These are phyloP conservation scores for Trissolcus brochymenae DNA, from an alignment of 2,888 invertebrate species.

Conservation along the genomic window DNA sequence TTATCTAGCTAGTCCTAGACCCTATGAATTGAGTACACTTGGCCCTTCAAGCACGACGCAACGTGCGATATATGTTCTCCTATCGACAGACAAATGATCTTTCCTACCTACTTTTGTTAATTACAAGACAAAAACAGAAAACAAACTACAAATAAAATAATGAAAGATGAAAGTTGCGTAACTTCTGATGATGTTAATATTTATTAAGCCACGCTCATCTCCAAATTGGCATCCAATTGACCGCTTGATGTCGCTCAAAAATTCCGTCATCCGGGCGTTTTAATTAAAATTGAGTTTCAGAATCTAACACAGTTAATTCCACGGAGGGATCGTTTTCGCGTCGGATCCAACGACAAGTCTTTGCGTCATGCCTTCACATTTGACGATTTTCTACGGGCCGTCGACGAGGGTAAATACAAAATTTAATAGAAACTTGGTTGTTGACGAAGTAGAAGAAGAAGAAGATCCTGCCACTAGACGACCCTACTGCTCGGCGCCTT, in stretches of 20 bases:
- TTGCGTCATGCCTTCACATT: slow-evolving; percentile 54
- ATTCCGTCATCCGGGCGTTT: slow-evolving; percentile 29
- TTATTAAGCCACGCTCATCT: too few relatives aligned
- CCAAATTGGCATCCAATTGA: not conserved
- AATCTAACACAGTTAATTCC: slow-evolving; percentile 45
- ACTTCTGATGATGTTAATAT: too few relatives aligned
- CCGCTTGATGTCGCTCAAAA: slow-evolving; percentile 12
- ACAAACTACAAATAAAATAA: too few relatives aligned
- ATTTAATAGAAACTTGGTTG: slow-evolving; percentile 67
- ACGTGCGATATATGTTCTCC: slow-evolving; percentile 70
- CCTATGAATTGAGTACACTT: slow-evolving; percentile 75
- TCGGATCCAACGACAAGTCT: slow-evolving; percentile 43
- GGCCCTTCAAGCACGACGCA: slow-evolving; percentile 61
- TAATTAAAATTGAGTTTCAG: slow-evolving; percentile 54
- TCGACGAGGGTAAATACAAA: slow-evolving; percentile 64
- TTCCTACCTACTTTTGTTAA: slow-evolving; percentile 24
- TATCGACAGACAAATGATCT: slow-evolving; percentile 71
- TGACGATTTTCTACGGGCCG: slow-evolving; percentile 61
- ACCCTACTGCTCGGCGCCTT: slow-evolving; percentile 40
- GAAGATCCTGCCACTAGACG: slow-evolving; percentile 52
- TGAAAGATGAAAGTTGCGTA: too few relatives aligned
- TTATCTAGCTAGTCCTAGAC: slow-evolving; percentile 63
- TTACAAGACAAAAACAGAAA: too few relatives aligned
- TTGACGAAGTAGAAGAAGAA: slow-evolving; percentile 62
- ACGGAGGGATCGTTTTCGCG: slow-evolving; percentile 46